Base-by-base conservation (phyloP, 2,888 invertebrate species). In the Drosophila affinis region DNA sequence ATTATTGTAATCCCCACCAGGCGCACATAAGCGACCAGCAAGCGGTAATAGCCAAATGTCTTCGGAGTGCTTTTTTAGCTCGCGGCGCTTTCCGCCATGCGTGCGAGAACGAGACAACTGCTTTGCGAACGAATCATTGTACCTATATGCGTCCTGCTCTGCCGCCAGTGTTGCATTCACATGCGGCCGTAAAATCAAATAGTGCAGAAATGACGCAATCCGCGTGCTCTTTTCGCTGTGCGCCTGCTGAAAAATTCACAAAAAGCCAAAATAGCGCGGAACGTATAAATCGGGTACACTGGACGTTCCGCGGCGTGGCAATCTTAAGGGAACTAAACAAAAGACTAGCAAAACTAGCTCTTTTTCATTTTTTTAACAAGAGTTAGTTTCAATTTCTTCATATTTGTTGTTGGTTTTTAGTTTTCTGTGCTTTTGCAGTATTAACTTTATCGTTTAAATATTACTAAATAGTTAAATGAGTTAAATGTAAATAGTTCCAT, bases 1-100 rank as follows among this genome's bases (percentile, higher is more conserved):
- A 91, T 90, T 91, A 91, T 91, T 91, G 91, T 91, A 91, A 91
- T 90, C 91, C 78, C 70, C 76, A 89, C 77, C 86, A 89, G 91
- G 91, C 88, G 75, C 77, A 55, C 91, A 91, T 71, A 78, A 67
- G 44, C 14, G 21, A 6, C n/a, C 9, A 76, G 74, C 5, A 57
- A 32, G 34, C 14, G 47, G 18, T 18, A 18, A 32, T 44, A 46
- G 24, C 46, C 67, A 59, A 69, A 46, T 29, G 53, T 58, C 62
- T 79, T 77, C 75, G 70, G 71, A 79, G 86, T 86, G 88, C 76
- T 86, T 87, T 87, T 79, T n/a, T 29, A 45, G 57, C 53, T 48
- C 18, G 24, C 5, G 39, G 21, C 44, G 64, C 77, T 59, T 56
- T 47, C 29, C 45, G 21, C 39, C 7, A 44, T 27, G 58, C 29